Evolutionary conservation across 2,888 invertebrate genomes (phyloP), one percentile per base, ranked within the genome.

Genomic region (Spialia ferax): DNA sequence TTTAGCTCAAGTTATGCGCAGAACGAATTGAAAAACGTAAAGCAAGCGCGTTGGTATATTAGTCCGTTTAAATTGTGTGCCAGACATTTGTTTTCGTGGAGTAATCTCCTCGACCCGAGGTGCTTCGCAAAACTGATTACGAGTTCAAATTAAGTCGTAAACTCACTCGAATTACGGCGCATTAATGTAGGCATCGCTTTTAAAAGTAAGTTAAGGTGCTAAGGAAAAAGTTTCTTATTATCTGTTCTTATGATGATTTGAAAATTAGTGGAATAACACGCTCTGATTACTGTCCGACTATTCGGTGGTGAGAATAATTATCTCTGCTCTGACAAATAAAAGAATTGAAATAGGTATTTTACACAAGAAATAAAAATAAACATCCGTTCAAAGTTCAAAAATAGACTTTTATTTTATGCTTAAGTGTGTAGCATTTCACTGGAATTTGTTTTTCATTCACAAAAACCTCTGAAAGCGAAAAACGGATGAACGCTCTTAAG

Each of bases 61-160:
- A 73, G 71, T 72, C 73, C 68, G 65, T 77, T 84, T 84, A 83
- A 88, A 86, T 87, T 84, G 87, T 84, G 85, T 76, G 80, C 75
- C 79, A 84, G 82, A 82, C 88, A 84, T 89, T 88, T 87, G 86
- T 89, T 89, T 86, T 81, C 86, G 81, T 81, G 77, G 80, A 85
- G 85, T 85, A 87, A 89, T 89, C 87, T 88, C 80, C 74, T 70
- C 74, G 76, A 77, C 74, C 79, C 76, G 84, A 83, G 83, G 84
- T 82, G 81, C 81, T 82, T 81, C 82, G 84, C 83, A 86, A 85
- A 88, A 89, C 90, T 91, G 91, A 91, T 91, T 91, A 91, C 89
- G 88, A 89, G 86, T 87, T 82, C 83, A 90, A 92, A 92, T 92
- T 90, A 91, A 92, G 90, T 87, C 89, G 89, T 92, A 89, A 91